Percentiles rank a stretch among this genome's conserved stretches.
Evolutionary conservation across 2,113 vertebrate genomes (phyloP).

Genomic region (Corythaeola cristata): DNA sequence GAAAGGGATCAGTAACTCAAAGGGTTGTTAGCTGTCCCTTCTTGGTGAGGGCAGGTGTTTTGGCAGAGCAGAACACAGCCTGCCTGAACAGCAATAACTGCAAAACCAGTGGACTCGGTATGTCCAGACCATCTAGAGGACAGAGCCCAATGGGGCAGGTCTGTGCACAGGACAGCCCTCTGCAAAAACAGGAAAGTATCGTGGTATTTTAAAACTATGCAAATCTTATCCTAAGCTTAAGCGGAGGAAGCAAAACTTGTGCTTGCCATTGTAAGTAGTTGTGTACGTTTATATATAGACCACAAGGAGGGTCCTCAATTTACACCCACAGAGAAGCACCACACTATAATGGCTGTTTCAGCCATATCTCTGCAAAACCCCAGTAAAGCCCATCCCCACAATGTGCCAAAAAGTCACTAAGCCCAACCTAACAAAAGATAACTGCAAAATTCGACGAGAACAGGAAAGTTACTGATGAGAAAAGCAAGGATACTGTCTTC

Average conservation of each 20-base stretch:
- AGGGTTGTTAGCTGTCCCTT: neutral
- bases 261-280: accelerated
- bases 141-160: neutral
- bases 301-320: neutral
- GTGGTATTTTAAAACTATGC: neutral
- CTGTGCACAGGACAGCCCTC: neutral
- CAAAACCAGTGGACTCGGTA: neutral
- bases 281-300: neutral
- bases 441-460: accelerated
- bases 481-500: slow-evolving; percentile 86
- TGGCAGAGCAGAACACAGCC: neutral
- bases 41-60: too few relatives aligned
- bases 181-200: neutral
- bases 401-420: neutral
- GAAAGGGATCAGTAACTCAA: neutral
- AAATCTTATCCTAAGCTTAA: neutral
- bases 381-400: neutral
- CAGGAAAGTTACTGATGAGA: neutral
- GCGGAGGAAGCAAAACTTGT: neutral
- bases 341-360: neutral
- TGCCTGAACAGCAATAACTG: neutral
- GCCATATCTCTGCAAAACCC: neutral
- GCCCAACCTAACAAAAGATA: neutral
- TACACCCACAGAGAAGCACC: neutral
- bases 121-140: neutral